Evolutionary conservation across 2,888 invertebrate genomes (phyloP).

Genomic region (Himalopsyche anomala): DNA sequence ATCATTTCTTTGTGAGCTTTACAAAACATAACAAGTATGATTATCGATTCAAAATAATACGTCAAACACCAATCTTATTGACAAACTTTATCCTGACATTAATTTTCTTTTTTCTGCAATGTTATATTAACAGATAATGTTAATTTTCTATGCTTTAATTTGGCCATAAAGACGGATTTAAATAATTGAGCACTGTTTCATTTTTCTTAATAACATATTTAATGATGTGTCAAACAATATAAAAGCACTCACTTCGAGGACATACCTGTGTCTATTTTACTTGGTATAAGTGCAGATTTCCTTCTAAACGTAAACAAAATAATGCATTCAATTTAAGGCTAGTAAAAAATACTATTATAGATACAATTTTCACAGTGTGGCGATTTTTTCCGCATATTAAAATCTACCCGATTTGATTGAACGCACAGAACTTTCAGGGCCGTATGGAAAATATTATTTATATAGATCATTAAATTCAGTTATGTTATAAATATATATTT

Average conservation of each 20-base stretch:
- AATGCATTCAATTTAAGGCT: not conserved
- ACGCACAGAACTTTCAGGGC: no score
- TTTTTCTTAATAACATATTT: no score
- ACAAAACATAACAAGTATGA: no score
- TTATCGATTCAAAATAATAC: no score
- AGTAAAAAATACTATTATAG: not conserved
- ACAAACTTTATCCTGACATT: no score
- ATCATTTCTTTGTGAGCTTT: no score
- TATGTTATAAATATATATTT: not conserved
- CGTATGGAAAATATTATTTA: not conserved
- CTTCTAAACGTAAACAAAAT: slow-evolving; percentile 4
- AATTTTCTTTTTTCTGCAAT: no score
- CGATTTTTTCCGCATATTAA: not conserved
- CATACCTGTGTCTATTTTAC: not conserved
- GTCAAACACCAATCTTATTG: no score
- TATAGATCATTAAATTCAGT: not conserved
- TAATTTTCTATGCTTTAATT: no score
- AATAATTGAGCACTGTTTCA: not conserved
- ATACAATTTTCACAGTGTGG: not conserved
- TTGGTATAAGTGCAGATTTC: not conserved
- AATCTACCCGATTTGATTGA: no score
- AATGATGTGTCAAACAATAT: no score
- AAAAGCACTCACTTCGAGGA: not conserved
- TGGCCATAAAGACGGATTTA: not conserved
- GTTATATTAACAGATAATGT: no score